Base-by-base conservation (phyloP, 35 echinoderm and acorn worm genomes). In the Patiria miniata region DNA sequence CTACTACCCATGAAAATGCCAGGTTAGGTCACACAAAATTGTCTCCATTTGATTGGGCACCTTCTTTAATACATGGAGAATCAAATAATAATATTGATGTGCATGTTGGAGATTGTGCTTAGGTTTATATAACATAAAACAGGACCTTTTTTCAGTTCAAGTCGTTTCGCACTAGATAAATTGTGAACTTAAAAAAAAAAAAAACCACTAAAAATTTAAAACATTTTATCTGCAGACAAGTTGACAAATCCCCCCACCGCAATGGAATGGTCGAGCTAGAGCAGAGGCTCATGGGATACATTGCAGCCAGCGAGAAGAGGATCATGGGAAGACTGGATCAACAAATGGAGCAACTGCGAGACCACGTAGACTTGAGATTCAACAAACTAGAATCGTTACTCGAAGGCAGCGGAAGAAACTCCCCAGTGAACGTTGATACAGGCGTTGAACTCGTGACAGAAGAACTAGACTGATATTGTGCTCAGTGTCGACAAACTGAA, bases 311-410 rank as follows among this genome's bases (percentile, higher is more conserved):
- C 79, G 90, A 92, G 60, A 85, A 92, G 56, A 92, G 90, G 39
- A 77, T 92, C 77, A 87, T 92, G 90, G 85, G 90, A 83, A 82
- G 85, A 29, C 76, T 92, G 1, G 90, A 92, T 44, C 86, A 42
- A 36, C 50, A 85, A 87, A 51, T 92, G 16, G 85, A 92, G 37
- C 78, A 33, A 14, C 28, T 92, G 5, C 78, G 87, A 79, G 79
- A 76, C 19, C 90, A 83, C 37, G 28, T 92, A 32, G 90, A 92
- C 39, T 37, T 87, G 32, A 68, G 90, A 51, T 65, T 92, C 12
- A 92, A 92, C 78, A 87, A 42, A 77, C 68, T 87, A 17, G 85
- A 87, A 81, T 30, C 79, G 29, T 60, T 82, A 34, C 30, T 61
- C 32, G 36, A 38, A 57, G 82, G 57, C 28, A 53, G 21, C 2